Conservation (phyloP, 2,888 invertebrate genomes). For the Sarcophaga variegata region DNA sequence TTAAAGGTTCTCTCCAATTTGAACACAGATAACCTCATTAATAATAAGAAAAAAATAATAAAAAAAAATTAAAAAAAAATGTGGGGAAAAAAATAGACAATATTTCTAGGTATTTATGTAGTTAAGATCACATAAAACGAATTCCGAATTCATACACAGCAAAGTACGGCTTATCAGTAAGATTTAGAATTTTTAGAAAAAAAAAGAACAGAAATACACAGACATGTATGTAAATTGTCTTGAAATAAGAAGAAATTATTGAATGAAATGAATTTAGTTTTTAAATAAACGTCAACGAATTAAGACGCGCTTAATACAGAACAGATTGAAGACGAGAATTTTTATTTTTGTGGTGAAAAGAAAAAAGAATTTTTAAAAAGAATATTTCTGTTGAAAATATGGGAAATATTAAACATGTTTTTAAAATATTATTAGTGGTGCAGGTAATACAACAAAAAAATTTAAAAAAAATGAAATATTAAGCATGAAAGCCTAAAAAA, state of each 20-base stretch:
- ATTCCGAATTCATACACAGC: not conserved
- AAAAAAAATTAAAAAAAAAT: not conserved
- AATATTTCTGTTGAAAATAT: not conserved
- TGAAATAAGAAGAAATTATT: not conserved
- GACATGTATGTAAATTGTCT: not conserved
- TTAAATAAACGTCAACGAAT: not conserved
- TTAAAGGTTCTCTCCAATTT: conserved; percentile 38
- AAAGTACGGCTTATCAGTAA: conserved; percentile 43
- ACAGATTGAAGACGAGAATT: no score
- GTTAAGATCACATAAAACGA: conserved; percentile 17
- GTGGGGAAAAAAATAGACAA: not conserved
- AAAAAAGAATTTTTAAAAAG: no score
- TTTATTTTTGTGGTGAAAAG: no score
- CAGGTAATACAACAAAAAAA: conserved; percentile 49
- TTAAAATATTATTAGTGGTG: conserved; percentile 45
- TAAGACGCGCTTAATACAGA: conserved; percentile 9
- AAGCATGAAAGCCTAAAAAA: no score
- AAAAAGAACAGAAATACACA: no score
- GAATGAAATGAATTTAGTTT: conserved; percentile 41
- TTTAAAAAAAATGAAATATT: not conserved
- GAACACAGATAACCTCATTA: conserved; percentile 62
- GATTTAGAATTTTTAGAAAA: no score
- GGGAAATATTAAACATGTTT: conserved; percentile 28
- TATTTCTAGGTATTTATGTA: conserved; percentile 47
- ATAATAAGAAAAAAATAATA: not conserved